Base-by-base conservation (phyloP, 1,140 invertebrate species). In the Mamestra configurata region DNA sequence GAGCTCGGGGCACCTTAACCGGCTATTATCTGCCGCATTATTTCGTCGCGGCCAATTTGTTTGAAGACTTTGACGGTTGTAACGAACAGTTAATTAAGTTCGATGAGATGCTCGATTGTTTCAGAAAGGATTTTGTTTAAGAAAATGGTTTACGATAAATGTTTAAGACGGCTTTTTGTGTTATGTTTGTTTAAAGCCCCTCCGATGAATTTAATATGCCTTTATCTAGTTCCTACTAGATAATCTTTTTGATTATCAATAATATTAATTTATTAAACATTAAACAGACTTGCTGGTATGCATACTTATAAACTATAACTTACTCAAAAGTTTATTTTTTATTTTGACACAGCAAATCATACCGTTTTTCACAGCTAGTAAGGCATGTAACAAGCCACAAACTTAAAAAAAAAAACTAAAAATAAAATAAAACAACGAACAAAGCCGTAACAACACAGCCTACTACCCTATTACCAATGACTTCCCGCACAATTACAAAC, bases 11-110 rank as follows among this genome's bases (percentile, higher is more conserved):
- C 88, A 88, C 91, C 86, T 89, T 49, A 89, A 91, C 84, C 85
- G 91, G 85, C 90, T 89, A 93, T 95, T 93, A 94, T 95, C 91
- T 90, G 76, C 84, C 85, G 90, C 87, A 92, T 94, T 93, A 94
- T 94, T 93, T 93, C 91, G 90, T 92, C 92, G 80, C 89, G 92
- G 87, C 91, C 91, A 92, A 94, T 95, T 95, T 94, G 90, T 93
- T 91, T 94, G 92, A 92, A 93, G 88, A 92, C 92, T 94, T 94
- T 94, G 92, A 94, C 89, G 92, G 90, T 55, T 84, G 86, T 84
- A 85, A 86, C 86, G 88, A 89, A 88, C 89, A 90, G 89, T 93
- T 93, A 93, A 94, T 94, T 93, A 93, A 92, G 79, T 66, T 46
- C 66, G 59, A 64, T 83, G 80, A 88, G 72, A 78, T 64, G 64